Evolutionary conservation across 2,797 vertebrate genomes (phyloP).

Genomic region (Emys orbicularis): DNA sequence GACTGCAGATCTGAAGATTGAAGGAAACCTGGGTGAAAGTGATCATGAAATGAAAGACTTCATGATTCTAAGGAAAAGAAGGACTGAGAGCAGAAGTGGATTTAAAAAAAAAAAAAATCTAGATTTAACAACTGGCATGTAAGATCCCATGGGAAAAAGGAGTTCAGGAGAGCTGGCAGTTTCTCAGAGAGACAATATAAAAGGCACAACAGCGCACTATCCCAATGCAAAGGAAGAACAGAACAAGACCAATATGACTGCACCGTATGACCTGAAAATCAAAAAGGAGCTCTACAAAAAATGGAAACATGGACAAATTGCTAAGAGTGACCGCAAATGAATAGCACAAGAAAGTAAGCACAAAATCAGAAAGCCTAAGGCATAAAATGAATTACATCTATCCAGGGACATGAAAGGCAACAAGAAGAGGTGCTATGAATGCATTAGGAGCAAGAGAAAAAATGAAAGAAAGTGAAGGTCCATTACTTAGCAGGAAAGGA

Average conservation of each 20-base stretch:
- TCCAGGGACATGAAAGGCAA: not conserved
- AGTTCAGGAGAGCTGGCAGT: not conserved
- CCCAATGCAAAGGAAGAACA: not conserved
- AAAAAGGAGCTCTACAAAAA: not conserved
- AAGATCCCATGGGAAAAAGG: not conserved
- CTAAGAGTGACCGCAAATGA: not conserved
- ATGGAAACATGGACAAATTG: not conserved
- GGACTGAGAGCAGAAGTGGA: not conserved
- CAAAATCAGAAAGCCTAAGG: not conserved
- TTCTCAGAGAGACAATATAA: not conserved
- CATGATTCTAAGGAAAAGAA: not conserved
- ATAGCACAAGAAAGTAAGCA: not conserved
- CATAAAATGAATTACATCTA: not conserved
- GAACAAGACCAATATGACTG: not conserved
- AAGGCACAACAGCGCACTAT: not conserved
- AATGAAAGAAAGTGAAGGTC: not conserved
- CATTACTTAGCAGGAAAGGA: not conserved
- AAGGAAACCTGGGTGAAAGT: not conserved
- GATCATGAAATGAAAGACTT: not conserved
- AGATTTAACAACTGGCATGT: not conserved
- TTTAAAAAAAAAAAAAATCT: not conserved
- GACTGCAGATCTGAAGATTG: too few relatives aligned
- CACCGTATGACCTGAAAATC: not conserved
- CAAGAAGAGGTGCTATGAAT: not conserved
- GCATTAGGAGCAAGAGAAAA: not conserved